Base-by-base conservation (phyloP, 2,888 invertebrate species). In the Neoitamus cyanurus region DNA sequence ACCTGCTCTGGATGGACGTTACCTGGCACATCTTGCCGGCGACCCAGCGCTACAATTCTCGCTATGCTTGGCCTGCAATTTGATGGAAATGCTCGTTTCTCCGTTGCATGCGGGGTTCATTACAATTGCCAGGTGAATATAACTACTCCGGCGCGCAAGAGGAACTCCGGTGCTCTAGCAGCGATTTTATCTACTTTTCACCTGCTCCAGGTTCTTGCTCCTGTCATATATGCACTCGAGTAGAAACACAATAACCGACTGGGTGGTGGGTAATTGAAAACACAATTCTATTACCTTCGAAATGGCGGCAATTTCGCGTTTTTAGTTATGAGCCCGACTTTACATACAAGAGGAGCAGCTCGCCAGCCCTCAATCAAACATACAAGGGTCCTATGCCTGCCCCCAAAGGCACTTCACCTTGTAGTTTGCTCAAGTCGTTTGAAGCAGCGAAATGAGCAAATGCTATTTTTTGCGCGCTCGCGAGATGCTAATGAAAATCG, bases 91-190 rank as follows among this genome's bases (percentile, higher is more conserved):
- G 34, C 78, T 78, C 78, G 58, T 78, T 42, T 15, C 25, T 48
- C 30, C n/a, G 73, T 31, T 48, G 78, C 48, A 31, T 15, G 78
- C 58, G 31, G 34, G 30, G 78, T 78, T 78, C 31, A 78, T 48
- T 78, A 78, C 78, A 58, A 78, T 78, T 34, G 75, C 48, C 78
- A 78, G 78, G 78, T 78, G 78, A 78, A 48, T 31, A 78, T 78
- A 78, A 48, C 48, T 31, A 78, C 48, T 58, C 48, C 46, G 2
- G 46, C 4, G 31, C 31, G 30, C 11, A 48, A 48, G 48, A 31
- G 31, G 42, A 75, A 37, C 75, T 46, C 31, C 70, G 20, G 48
- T 11, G 15, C 20, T 31, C 78, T 58, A 58, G 58, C 48, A n/a
- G 58, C 48, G 78, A 78, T 78, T 78, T 78, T 78, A 78, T 78